Conservation (phyloP, 2,113 vertebrate species). For the Terrapene triunguis region DNA sequence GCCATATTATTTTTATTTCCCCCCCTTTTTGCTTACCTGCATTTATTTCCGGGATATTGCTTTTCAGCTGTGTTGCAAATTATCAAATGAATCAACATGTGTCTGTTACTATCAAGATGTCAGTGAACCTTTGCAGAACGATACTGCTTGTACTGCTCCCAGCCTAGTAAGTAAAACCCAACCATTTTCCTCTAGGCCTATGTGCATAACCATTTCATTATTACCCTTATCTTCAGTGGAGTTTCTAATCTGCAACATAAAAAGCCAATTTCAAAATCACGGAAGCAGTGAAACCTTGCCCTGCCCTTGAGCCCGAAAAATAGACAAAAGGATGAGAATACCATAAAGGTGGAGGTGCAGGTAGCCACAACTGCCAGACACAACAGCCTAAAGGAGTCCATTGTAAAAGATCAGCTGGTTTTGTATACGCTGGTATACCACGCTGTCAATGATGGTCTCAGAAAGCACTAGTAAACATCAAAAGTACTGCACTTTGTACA, state of each 20-base stretch:
- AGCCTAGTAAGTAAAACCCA: background rate
- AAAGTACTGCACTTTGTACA: constrained; percentile 1
- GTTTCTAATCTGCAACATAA: background rate
- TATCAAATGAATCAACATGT: background rate
- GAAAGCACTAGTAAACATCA: background rate
- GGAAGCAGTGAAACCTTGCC: background rate
- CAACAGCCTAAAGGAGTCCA: background rate
- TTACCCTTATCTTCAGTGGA: background rate
- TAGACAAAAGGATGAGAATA: background rate
- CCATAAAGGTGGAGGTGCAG: background rate
- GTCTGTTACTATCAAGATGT: background rate
- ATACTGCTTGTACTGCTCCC: background rate
- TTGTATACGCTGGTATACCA: background rate
- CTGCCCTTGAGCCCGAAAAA: background rate
- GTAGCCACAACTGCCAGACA: background rate
- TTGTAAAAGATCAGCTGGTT: background rate
- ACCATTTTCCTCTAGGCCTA: background rate
- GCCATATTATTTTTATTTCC: background rate
- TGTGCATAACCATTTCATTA: background rate
- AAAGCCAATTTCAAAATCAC: background rate
- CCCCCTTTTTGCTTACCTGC: background rate
- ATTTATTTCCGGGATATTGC: background rate
- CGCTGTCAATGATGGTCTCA: background rate
- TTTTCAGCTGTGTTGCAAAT: background rate
- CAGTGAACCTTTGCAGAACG: background rate